Evolutionary conservation across 2,113 vertebrate species (phyloP), one percentile per base, ranked within the genome.

Genomic region (Oriolus oriolus): DNA sequence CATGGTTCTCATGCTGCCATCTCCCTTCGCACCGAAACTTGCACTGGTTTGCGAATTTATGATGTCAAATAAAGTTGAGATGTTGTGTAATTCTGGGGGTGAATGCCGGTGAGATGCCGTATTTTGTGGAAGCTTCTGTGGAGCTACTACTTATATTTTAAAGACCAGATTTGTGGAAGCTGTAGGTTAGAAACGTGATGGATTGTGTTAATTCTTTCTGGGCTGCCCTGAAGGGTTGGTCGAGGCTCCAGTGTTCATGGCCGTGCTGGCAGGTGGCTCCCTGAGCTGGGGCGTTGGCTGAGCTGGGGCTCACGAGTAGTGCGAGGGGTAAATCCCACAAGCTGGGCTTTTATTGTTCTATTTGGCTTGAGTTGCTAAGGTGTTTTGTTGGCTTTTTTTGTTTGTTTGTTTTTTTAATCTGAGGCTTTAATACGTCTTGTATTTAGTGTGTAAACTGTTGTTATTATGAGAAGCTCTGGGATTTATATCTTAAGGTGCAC

Each of bases 21-120:
- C 23, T 59, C 31, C 17, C 19, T 61, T 92, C 10, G 84, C 7
- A 3, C 37, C 1, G 2, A 52, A 65, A 26, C 19, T 41, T 31
- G n/a, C 1, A 18, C 17, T 27, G 20, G 4, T 35, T 20, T 69
- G 45, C 11, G 45, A 53, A 28, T 35, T 53, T 49, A 2, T 27
- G 22, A 10, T 50, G 39, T 53, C 44, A 54, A 42, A 24, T 54
- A 37, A 39, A 50, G 37, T 5, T 12, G 45, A 52, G 49, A 24
- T 56, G n/a, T 3, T 65, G 44, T 65, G 44, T 54, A 50, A 57
- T 66, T 80, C 7, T 15, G 33, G 19, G 27, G 44, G 27, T 23
- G 23, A 50, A 5, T 33, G 37, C 22, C 0, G 1, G 14, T 10
- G 13, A 47, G 35, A 30, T 37, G 22, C 10, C 0, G 0, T 74